Evolutionary conservation across 1,140 invertebrate genomes (phyloP).

Genomic region (Scaptomyza hsui): DNA sequence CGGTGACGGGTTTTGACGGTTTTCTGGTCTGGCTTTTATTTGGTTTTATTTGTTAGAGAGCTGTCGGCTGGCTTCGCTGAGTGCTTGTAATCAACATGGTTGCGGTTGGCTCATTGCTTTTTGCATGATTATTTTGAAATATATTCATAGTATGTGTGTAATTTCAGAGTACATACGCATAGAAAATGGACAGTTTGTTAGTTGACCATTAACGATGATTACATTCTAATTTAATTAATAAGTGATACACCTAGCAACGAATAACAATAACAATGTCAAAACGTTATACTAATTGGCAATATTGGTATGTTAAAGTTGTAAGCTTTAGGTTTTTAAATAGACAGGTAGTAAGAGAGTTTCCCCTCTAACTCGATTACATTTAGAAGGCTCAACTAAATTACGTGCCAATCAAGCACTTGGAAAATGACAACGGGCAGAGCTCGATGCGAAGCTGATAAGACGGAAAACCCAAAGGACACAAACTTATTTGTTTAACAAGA

Average conservation of each 20-base stretch:
- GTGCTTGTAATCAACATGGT: conserved; percentile 74
- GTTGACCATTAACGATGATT: conserved; percentile 51
- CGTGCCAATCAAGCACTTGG: conserved; percentile 80
- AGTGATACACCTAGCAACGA: conserved; percentile 4
- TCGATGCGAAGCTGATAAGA: conserved; percentile 53
- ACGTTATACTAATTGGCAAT: neutral
- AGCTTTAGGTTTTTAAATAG: neutral
- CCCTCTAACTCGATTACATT: conserved; percentile 1
- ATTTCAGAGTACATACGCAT: conserved; percentile 1
- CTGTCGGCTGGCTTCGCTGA: conserved; percentile 23
- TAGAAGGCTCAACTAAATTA: conserved; percentile 67
- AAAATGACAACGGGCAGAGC: conserved; percentile 69
- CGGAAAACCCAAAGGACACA: conserved; percentile 44
- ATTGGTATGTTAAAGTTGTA: neutral
- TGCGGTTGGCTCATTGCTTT: conserved; percentile 67
- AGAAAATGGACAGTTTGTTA: conserved; percentile 34
- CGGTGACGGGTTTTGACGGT: conserved; percentile 47
- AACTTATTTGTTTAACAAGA: conserved; percentile 72
- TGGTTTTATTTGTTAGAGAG: conserved; percentile 21
- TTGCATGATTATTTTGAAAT: conserved; percentile 68
- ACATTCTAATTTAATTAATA: conserved; percentile 56
- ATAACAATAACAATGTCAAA: neutral
- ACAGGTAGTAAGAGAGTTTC: neutral
- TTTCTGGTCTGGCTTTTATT: conserved; percentile 19
- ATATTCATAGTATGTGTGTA: conserved; percentile 3